These are phyloP conservation scores for Anseranas semipalmata DNA, from an alignment of 2,113 vertebrate genomes.

Conservation along the genomic window DNA sequence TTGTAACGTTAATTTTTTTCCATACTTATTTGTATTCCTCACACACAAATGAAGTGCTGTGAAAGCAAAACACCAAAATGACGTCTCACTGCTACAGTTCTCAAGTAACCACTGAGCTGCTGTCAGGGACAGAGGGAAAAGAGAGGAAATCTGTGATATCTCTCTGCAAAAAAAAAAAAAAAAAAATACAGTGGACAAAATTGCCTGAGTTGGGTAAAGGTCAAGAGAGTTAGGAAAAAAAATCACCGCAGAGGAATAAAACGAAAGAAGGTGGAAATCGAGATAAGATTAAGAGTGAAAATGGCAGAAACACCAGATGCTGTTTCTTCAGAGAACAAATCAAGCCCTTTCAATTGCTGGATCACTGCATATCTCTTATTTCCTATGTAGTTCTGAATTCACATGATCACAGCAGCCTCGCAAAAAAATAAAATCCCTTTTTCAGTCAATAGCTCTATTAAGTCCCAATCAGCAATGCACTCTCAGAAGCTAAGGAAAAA, in stretches of 20 bases:
- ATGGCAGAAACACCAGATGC: accelerated
- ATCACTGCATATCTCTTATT: not conserved
- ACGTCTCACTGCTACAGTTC: not conserved
- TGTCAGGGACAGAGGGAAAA: not conserved
- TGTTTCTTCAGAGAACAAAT: not conserved
- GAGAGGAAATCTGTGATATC: not conserved
- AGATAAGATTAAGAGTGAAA: not conserved
- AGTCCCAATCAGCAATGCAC: not conserved
- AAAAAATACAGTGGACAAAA: not conserved
- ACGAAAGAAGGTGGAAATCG: not conserved
- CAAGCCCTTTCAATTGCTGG: not conserved
- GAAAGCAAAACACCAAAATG: not conserved
- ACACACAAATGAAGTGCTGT: not conserved
- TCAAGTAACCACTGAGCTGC: not conserved
- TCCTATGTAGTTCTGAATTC: not conserved
- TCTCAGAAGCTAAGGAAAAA: not conserved
- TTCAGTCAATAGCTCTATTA: not conserved
- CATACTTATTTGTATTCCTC: not conserved
- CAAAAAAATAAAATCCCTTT: not conserved
- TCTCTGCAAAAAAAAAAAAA: not conserved
- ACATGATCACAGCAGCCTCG: not conserved
- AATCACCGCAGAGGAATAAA: not conserved
- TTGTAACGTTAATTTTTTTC: not conserved
- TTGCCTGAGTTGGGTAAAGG: not conserved
- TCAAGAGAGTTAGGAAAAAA: not conserved